These are phyloP conservation scores for Aphidoletes aphidimyza DNA, from an alignment of 2,888 invertebrate species.

Conservation along the genomic window DNA sequence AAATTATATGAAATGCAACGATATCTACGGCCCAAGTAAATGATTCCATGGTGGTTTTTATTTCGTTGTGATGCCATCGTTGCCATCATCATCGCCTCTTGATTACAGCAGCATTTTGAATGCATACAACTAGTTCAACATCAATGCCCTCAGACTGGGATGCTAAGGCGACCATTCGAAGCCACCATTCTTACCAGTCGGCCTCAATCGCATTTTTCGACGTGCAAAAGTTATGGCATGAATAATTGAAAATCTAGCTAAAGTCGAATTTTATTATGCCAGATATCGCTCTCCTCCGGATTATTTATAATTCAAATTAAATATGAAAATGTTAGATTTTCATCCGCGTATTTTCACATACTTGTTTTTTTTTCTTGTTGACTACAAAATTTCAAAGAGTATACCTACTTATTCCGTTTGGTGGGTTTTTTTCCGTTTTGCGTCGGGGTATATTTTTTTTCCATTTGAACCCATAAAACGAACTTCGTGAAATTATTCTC, in stretches of 20 bases:
- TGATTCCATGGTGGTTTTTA: background rate
- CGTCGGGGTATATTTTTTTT: background rate
- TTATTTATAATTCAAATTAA: constrained; percentile 54
- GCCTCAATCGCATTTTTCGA: background rate
- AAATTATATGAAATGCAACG: constrained; percentile 10
- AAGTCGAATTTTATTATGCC: background rate
- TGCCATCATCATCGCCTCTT: background rate
- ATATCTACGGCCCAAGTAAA: background rate
- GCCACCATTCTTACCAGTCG: too few relatives aligned
- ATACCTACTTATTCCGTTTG: background rate
- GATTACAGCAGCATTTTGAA: background rate
- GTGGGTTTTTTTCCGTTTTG: background rate
- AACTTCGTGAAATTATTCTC: constrained; percentile 39
- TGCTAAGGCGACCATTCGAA: too few relatives aligned
- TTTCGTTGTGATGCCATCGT: background rate
- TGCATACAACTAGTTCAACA: background rate
- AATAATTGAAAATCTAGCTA: background rate
- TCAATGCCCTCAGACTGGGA: too few relatives aligned
- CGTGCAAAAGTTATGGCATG: constrained; percentile 46
- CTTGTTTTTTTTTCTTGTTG: background rate
- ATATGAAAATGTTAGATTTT: constrained; percentile 45
- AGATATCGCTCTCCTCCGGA: background rate
- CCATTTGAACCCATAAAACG: background rate
- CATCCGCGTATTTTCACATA: constrained; percentile 2
- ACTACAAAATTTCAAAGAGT: background rate